Evolutionary conservation across 37 sponge, comb jelly and placozoan genomes (phyloP), one percentile per base, ranked within the genome.

Genomic region (Theonella swinhoei): DNA sequence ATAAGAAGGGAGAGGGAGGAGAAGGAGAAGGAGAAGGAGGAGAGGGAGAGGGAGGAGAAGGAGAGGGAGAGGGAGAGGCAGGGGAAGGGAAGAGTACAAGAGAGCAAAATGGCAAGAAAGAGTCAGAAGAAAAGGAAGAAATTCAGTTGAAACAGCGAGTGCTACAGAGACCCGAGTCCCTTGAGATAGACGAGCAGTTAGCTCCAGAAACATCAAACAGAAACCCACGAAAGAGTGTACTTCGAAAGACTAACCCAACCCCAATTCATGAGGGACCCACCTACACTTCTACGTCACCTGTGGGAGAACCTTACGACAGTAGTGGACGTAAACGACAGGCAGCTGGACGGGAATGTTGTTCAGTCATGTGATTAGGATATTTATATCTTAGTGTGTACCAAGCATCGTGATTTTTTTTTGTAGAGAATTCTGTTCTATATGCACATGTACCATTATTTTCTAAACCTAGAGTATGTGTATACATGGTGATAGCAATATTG

Each of bases 191-290:
- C 69, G 54, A 47, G 11, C 14, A 7, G 54, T 47, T 47, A 17
- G 7, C 54, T 17, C 54, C 54, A 47, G 7, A 39, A 20, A 7
- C 66, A 39, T 65, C 64, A 28, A 68, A 54, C 19, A 38, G 63
- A 62, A 60, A 36, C 4, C 82, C 82, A 31, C 3, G 64, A 4
- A 82, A 72, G 74, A 82, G 82, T 73, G 82, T 72, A 23, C 42
- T 82, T 32, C 70, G 71, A 39, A 69, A 33, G 37, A 82, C 26
- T 5, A 11, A 41, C 39, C 33, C 61, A 9, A 29, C 60, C 34
- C 76, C 76, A 8, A 33, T 30, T 1, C 54, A 47, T 47, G 14
- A 7, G 14, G 54, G 54, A 7, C 23, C 60, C 28, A 31, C 62
- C 32, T 59, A 32, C 60, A 32, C 32, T 20, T 17, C 61, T 1